These are phyloP conservation scores for Ormyrus thymus DNA, from an alignment of 2,888 invertebrate species.

Conservation along the genomic window DNA sequence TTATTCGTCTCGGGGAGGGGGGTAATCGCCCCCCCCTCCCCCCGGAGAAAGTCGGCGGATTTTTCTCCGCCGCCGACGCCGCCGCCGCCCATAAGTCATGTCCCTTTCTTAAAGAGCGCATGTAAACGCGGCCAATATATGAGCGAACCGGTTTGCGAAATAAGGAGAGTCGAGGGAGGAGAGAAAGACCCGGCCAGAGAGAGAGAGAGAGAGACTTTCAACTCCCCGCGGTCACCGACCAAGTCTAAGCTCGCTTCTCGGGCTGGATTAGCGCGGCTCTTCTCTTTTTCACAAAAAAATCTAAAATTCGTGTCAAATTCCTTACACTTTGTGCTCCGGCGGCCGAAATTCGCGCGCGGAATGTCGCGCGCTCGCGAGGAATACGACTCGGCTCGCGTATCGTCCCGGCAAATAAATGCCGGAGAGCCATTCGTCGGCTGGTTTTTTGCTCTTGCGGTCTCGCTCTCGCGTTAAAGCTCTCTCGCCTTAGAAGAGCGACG, in stretches of 20 bases:
- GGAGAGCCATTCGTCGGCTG: no score
- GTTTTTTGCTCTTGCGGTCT: no score
- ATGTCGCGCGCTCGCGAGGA: background rate
- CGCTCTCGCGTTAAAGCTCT: no score
- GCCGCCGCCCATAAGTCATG: constrained; percentile 47
- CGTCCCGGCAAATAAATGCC: no score
- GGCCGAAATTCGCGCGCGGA: background rate
- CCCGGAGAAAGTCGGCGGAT: constrained; percentile 39
- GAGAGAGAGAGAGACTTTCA: constrained; percentile 25
- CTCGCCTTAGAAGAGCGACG: no score
- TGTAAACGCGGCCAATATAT: constrained; percentile 59
- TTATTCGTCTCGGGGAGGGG: constrained; percentile 4
- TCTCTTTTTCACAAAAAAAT: no score
- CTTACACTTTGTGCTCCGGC: background rate
- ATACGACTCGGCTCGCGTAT: no score
- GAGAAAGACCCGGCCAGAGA: constrained; percentile 27
- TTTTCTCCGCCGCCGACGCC: constrained; percentile 26
- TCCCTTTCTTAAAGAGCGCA: constrained; percentile 58
- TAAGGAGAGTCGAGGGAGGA: constrained; percentile 27
- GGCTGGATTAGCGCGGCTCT: background rate
- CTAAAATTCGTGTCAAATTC: no score
- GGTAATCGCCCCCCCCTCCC: constrained; percentile 27
- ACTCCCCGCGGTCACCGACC: constrained; percentile 8
- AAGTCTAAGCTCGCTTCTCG: background rate
- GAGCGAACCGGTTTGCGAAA: constrained; percentile 62